Conservation (phyloP, 2,113 vertebrate species). For the Heloderma charlesbogerti region DNA sequence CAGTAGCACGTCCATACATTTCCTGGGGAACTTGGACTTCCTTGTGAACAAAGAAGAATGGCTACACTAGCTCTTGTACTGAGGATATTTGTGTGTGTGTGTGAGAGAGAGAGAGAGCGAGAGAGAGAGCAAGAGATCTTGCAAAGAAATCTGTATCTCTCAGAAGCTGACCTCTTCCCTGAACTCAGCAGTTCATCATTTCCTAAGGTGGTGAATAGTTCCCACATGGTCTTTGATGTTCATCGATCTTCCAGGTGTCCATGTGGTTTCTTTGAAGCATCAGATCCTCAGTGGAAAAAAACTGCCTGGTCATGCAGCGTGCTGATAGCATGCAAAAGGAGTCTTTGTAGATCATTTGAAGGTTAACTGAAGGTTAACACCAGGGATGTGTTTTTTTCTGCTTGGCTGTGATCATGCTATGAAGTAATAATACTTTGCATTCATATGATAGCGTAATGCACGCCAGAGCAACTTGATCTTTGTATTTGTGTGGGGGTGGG, state of each 20-base stretch:
- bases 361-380: slow-evolving; percentile 11
- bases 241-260: slow-evolving; percentile 37
- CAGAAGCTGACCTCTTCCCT: slow-evolving; percentile 18
- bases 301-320: neutral
- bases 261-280: slow-evolving; percentile 10
- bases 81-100: neutral
- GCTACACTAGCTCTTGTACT: too few species aligned
- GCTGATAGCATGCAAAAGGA: slow-evolving; percentile 3
- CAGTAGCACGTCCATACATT: neutral
- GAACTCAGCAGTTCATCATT: slow-evolving; percentile 35
- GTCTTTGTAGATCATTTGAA: slow-evolving; percentile 19
- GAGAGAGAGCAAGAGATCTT: neutral
- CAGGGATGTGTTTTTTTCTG: neutral
- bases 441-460: too few species aligned
- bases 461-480: neutral
- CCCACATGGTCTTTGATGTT: slow-evolving; percentile 24
- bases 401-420: neutral
- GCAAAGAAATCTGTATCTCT: neutral
- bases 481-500: too few species aligned
- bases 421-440: neutral
- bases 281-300: neutral
- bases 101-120: neutral
- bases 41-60: neutral
- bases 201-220: slow-evolving; percentile 28
- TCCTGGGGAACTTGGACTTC: neutral